Evolutionary conservation across 2,113 vertebrate genomes (phyloP).

Genomic region (Chelonoidis abingdonii): DNA sequence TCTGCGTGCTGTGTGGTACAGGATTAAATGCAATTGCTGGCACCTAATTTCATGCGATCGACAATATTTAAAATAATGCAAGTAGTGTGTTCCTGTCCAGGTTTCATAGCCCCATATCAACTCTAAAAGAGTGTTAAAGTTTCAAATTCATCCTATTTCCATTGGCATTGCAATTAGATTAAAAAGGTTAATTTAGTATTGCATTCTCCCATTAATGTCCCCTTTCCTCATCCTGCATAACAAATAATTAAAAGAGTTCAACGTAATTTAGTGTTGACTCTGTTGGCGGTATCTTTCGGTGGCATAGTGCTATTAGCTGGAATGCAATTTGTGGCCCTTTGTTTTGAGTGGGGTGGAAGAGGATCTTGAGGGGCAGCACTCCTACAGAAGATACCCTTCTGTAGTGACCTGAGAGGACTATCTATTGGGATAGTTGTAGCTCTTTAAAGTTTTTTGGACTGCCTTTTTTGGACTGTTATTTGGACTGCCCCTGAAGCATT

Average conservation of each 20-base stretch:
- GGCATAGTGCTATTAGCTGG: background rate
- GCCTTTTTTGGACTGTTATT: background rate
- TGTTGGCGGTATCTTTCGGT: background rate
- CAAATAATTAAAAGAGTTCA: background rate
- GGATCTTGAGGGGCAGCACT: background rate
- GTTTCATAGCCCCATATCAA: background rate
- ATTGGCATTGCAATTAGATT: background rate
- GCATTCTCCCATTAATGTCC: background rate
- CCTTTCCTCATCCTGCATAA: background rate
- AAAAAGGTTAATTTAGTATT: background rate
- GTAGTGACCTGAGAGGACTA: background rate
- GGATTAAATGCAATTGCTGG: background rate
- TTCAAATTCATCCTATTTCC: background rate
- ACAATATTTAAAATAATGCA: background rate
- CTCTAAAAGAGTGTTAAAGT: background rate
- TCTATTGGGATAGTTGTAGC: background rate
- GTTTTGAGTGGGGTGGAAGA: background rate
- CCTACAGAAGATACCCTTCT: background rate
- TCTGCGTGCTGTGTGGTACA: background rate
- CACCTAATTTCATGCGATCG: background rate
- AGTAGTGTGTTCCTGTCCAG: background rate
- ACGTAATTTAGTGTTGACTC: background rate
- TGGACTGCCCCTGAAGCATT: background rate
- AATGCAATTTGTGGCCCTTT: background rate
- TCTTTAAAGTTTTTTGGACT: background rate